Evolutionary conservation across 2,797 vertebrate genomes (phyloP).

Genomic region (Eulemur mongoz): DNA sequence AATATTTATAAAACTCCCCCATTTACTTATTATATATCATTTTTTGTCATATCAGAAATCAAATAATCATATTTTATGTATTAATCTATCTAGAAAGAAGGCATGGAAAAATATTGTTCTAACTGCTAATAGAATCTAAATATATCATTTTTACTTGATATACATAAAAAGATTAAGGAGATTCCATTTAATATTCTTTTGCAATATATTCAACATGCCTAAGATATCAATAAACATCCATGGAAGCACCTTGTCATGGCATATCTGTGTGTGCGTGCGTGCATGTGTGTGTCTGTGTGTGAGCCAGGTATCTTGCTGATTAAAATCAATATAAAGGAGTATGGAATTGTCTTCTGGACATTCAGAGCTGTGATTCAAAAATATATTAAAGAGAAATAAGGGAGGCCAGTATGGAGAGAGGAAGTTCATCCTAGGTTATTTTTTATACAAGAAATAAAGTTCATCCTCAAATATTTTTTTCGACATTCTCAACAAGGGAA

Average conservation of each 20-base stretch:
- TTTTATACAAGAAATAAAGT: neutral
- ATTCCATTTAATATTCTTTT: neutral
- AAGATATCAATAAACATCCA: neutral
- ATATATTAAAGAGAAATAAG: neutral
- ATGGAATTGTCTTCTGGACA: neutral
- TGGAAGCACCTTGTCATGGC: neutral
- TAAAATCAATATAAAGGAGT: neutral
- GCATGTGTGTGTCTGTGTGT: neutral
- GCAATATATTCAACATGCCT: neutral
- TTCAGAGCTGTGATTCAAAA: neutral
- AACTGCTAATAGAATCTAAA: neutral
- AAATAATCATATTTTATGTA: conserved; percentile 21
- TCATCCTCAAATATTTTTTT: neutral
- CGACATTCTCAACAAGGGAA: neutral
- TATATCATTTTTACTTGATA: neutral
- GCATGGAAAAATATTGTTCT: conserved; percentile 32
- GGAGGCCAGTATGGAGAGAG: neutral
- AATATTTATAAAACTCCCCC: neutral
- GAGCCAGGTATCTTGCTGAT: neutral
- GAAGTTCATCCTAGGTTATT: neutral
- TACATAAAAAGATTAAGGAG: neutral
- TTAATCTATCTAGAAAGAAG: conserved; percentile 29
- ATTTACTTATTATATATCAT: conserved; percentile 33
- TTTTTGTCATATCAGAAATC: conserved; percentile 19
- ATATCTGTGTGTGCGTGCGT: neutral